Conservation (phyloP, 2,888 invertebrate species). For the Metellina segmentata region DNA sequence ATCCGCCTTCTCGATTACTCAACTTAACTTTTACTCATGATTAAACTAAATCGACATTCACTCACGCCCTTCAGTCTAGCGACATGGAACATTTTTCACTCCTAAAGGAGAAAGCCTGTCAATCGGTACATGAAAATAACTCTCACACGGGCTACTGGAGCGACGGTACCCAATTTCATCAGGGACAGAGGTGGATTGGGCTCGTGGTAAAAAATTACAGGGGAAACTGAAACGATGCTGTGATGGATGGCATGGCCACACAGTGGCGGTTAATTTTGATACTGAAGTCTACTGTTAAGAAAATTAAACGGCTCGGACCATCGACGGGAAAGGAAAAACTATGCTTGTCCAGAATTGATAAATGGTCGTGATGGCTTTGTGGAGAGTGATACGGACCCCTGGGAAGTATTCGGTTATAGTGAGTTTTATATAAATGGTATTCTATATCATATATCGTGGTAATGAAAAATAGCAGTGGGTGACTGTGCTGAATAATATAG, state of each 20-base stretch:
- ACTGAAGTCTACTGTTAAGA: neutral
- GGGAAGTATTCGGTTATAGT: too few relatives aligned
- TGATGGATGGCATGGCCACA: neutral
- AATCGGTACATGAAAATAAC: constrained; percentile 26
- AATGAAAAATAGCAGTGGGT: too few relatives aligned
- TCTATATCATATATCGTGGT: too few relatives aligned
- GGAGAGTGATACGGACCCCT: too few relatives aligned
- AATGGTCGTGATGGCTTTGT: too few relatives aligned
- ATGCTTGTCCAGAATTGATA: too few relatives aligned
- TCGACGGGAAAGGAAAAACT: neutral
- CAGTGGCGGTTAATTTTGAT: neutral
- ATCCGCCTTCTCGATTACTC: neutral
- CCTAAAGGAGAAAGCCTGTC: neutral
- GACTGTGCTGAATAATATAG: too few relatives aligned
- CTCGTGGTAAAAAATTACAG: neutral
- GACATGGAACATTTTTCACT: neutral
- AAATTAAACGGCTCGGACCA: neutral
- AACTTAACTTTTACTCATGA: neutral
- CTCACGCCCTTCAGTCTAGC: neutral
- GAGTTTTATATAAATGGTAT: too few relatives aligned
- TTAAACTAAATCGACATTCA: neutral
- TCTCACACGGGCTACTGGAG: neutral
- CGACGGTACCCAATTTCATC: neutral
- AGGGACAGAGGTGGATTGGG: neutral
- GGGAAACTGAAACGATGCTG: neutral